Evolutionary conservation across 2,113 vertebrate species (phyloP), one percentile per base, ranked within the genome.

Genomic region (Peromyscus polionotus): DNA sequence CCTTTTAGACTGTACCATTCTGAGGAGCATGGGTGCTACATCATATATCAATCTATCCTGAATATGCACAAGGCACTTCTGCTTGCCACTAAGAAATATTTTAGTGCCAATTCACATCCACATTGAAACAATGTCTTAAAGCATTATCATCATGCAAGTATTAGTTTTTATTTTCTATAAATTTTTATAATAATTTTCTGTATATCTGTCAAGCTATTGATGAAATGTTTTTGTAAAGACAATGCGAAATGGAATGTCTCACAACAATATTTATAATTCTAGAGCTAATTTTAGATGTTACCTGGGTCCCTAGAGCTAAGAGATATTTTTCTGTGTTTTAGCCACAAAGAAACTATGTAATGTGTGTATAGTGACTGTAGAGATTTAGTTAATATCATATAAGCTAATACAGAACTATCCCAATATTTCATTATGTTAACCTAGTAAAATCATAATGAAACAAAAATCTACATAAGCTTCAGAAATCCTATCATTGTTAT

Each of bases 191-290:
- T 75, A 76, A 45, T 76, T 45, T 39, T 45, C 22, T 24, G 4
- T 24, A 42, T 39, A 73, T n/a, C 68, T 36, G 22, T 11, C 16
- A 76, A 76, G 39, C 3, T 76, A 42, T 7, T 85, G 13, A 1
- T 42, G 7, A 42, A 9, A 77, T 57, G 4, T 14, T n/a, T 83
- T 63, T 39, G 8, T 61, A n/a, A 42, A 84, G 22, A 63, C 24
- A 28, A 63, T 0, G 0, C 42, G 7, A 61, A 61, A 28, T 84
- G 1, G 4, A 42, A 28, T 28, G 6, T 28, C 14, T 22, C 8
- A 63, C 22, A 61, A 6, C 1, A 24, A 61, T 39, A 31, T 65
- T 65, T 65, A 28, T 63, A 63, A 85, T 57, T 42, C 3, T 42
- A 42, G 7, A 20, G 19, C 13, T 45, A 42, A 42, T 42, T 45